Evolutionary conservation across 2,113 vertebrate species (phyloP).

Genomic region (Columba livia): DNA sequence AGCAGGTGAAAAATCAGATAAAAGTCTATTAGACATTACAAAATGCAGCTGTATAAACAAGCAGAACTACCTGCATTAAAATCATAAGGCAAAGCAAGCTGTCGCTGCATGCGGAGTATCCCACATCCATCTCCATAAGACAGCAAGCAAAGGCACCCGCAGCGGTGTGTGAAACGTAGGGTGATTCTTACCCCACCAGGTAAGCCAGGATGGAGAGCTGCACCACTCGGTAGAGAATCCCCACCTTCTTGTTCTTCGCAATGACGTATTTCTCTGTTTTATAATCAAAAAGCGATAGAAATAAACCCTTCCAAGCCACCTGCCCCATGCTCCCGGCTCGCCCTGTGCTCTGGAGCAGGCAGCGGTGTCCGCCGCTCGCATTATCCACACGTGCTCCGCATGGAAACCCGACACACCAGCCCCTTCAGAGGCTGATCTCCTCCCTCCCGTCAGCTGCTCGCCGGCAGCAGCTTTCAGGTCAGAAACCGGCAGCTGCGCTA

Average conservation of each 20-base stretch:
- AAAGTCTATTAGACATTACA: neutral
- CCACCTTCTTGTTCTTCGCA: slow-evolving; percentile 91
- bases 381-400: slow-evolving; percentile 39
- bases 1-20: neutral
- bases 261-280: slow-evolving; percentile 96
- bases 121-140: neutral
- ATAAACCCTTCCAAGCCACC: slow-evolving; percentile 74
- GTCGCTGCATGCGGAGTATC: neutral
- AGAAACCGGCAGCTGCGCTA: neutral
- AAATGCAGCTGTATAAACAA: neutral
- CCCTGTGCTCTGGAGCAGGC: neutral
- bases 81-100: neutral
- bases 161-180: neutral
- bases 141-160: neutral
- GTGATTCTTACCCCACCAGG: slow-evolving; percentile 83
- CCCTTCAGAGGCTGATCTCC: neutral
- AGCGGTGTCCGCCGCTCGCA: neutral
- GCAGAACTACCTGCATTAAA: neutral
- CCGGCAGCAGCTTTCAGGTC: neutral
- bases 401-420: slow-evolving; percentile 47
- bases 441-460: neutral
- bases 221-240: slow-evolving; percentile 87
- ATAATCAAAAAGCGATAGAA: slow-evolving; percentile 88
- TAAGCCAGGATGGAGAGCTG: slow-evolving; percentile 91
- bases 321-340: slow-evolving; percentile 78